Percentiles rank a stretch among this genome's conserved stretches.
phyloP scores from a whole-genome alignment of 2,797 vertebrate genomes.

The Tokudaia tokunoshimensis region DNA sequence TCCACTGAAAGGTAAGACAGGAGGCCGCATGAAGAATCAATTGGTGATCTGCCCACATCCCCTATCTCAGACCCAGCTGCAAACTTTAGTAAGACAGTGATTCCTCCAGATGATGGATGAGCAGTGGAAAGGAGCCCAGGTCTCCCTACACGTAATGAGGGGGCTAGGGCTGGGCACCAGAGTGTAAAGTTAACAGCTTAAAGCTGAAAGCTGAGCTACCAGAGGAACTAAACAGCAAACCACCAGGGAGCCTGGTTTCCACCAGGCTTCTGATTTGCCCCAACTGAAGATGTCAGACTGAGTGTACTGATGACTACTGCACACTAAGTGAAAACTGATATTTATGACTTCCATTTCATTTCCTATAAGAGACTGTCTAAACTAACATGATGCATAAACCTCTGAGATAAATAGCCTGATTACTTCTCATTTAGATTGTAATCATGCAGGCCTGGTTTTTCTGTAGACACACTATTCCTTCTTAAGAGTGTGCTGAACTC shows the following conservation, averaged over 20 bases:
- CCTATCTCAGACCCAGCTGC: neutral
- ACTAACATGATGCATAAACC: neutral
- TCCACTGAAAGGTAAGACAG: neutral
- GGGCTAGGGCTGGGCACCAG: neutral
- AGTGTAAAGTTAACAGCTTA: neutral
- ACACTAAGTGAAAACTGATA: neutral
- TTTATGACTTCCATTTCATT: conserved; percentile 49
- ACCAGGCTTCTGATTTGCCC: neutral
- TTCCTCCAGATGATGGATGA: neutral
- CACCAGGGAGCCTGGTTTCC: neutral
- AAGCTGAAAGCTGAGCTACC: neutral
- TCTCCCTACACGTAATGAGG: neutral
- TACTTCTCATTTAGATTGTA: conserved; percentile 33
- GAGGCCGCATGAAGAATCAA: too few relatives aligned
- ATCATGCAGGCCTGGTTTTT: conserved; percentile 33
- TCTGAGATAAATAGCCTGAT: conserved; percentile 58
- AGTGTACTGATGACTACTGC: neutral
- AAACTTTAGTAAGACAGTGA: neutral
- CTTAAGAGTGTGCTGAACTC: conserved; percentile 43
- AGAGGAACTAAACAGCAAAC: neutral
- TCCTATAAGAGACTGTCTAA: conserved; percentile 17
- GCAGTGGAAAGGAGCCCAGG: neutral
- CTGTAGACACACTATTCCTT: conserved; percentile 42
- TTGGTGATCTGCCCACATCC: neutral
- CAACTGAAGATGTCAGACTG: neutral